Evolutionary conservation across 2,888 invertebrate genomes (phyloP), one percentile per base, ranked within the genome.

Genomic region (Silvanus unidentatus): DNA sequence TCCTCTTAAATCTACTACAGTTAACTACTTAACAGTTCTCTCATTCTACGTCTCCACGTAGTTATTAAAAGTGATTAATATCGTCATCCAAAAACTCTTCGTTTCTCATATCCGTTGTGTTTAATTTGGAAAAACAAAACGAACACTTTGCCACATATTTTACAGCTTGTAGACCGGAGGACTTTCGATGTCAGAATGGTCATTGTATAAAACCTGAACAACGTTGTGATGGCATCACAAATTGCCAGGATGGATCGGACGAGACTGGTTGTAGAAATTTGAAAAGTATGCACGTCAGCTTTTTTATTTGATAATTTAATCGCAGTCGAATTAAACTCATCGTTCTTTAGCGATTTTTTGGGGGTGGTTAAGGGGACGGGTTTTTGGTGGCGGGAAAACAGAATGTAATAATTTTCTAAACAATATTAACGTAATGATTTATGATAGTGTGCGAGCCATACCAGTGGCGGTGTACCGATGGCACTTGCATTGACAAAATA

Each of bases 211-310:
- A n/a, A 46, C 71, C 76, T 27, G 64, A 70, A 16, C 58, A 74
- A 57, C 72, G 72, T 37, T 84, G 86, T 64, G 77, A 86, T 63
- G 76, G 77, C 32, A 52, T 54, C 4, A 52, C 58, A 16, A 78
- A 86, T 51, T 86, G 84, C 58, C 65, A 72, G 34, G 87, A 88
- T 57, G 74, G 76, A 16, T 75, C 78, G 5, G 88, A 87, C 58
- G 86, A 86, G 64, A 62, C 50, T 28, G 55, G 59, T 52, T 66
- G 66, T 53, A 35, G 49, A 57, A 5, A 5, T 5, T 22, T 5
- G 3, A 15, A 37, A 48, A 61, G 63, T 63, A 63, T 55, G 62
- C 50, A 48, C 39, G 36, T 38, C 40, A 44, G 37, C 36, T 27
- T 32, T 32, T 5, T 32, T 9, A 15, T 6, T 37, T 37, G n/a